Percentiles rank a stretch among this genome's conserved stretches.
phyloP scores from a whole-genome alignment of 2,797 vertebrate genomes.

The Aphelocoma californica region DNA sequence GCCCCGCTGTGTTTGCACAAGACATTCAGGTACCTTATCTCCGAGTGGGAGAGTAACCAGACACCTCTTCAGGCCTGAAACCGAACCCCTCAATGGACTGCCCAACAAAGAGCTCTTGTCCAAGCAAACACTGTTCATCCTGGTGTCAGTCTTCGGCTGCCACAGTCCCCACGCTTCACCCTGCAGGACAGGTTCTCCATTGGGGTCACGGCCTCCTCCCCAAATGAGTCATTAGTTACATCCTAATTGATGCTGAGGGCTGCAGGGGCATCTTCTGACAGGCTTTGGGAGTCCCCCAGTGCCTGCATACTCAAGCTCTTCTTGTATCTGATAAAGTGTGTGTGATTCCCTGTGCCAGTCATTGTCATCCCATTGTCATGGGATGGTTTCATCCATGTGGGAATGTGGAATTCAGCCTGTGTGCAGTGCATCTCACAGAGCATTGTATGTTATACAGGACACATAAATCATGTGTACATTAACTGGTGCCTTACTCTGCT shows the following conservation, averaged over 20 bases:
- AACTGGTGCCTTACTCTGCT: not conserved
- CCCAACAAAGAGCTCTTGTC: conserved; percentile 44
- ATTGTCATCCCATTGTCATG: rapidly evolving
- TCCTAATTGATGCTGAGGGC: not conserved
- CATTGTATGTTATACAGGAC: rapidly evolving
- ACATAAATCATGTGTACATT: not conserved
- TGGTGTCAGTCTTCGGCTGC: not conserved
- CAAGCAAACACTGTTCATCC: conserved; percentile 18
- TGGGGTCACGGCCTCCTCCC: not conserved
- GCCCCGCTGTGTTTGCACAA: not conserved
- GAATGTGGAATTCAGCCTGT: not conserved
- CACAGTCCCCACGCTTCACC: not conserved
- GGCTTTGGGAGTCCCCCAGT: not conserved
- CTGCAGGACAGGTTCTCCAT: not conserved
- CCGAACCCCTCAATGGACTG: not conserved
- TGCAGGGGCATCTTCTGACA: not conserved
- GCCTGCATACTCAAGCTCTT: not conserved
- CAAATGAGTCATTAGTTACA: not conserved
- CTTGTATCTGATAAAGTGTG: not conserved
- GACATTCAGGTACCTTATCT: conserved; percentile 39
- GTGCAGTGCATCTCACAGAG: not conserved
- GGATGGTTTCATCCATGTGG: not conserved
- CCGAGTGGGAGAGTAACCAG: not conserved
- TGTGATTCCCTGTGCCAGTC: rapidly evolving
- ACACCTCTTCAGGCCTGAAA: not conserved